Evolutionary conservation across 1,140 invertebrate species (phyloP), one percentile per base, ranked within the genome.

Genomic region (Campoletis sonorensis): DNA sequence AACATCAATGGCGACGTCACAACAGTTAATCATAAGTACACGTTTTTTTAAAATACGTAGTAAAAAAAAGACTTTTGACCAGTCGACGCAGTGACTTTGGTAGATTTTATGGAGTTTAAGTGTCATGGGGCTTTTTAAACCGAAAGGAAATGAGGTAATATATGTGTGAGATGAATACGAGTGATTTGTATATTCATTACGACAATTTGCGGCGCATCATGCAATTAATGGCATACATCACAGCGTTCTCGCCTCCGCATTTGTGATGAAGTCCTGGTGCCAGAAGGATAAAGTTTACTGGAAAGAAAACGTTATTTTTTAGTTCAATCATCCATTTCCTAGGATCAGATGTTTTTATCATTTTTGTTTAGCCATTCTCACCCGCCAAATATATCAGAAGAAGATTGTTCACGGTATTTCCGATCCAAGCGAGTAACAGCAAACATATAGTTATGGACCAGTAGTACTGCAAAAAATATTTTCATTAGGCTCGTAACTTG

Each of bases 371-470:
- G 40, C 11, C 5, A 45, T 45, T 45, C 91, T 93, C 92, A 95
- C 94, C 91, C 51, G 95, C 88, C 40, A 97, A 87, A 87, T 97
- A 98, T 67, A 96, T 94, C 16, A 98, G 91, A 80, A 98, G 94
- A 51, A 97, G 90, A 90, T 98, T 98, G 89, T 97, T 95, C 67
- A 97, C 92, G 5, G 94, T 92, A 80, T 95, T 95, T 45, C 97
- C 96, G 88, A 98, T 92, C 95, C 96, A 98, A 40, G 96, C 95
- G 79, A 96, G 88, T n/a, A 94, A 84, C 61, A 94, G 85, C 61
- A 98, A 90, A 64, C 92, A 91, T 51, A 93, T 85, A 83, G 96
- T 94, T 8, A 96, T 94, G 64, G 94, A 92, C 67, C 95, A 90
- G 85, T 96, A 96, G 88, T 96, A 97, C 96, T 98, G 93, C 58